A percentile compares a stretch with the other conserved stretches of the same genome.
Evolutionary conservation across 1,140 invertebrate species (phyloP).

Genomic region (Philopotamus ludificatus): DNA sequence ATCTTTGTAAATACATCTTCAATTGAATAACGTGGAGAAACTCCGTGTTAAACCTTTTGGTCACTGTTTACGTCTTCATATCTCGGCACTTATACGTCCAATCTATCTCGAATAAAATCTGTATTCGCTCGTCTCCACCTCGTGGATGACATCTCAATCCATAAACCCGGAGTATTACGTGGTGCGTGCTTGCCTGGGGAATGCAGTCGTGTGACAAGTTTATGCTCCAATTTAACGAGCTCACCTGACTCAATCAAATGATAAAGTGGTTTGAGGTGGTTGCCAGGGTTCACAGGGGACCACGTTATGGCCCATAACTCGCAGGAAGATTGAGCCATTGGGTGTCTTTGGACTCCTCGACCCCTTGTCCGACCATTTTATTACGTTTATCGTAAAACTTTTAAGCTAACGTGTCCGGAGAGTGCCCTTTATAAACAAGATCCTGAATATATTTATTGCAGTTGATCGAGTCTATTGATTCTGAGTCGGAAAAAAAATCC

Average conservation of each 20-base stretch:
- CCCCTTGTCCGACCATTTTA: constrained; percentile 34
- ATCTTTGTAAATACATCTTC: too few relatives aligned
- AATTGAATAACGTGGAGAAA: too few relatives aligned
- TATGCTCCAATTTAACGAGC: constrained; percentile 10
- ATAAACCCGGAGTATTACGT: too few relatives aligned
- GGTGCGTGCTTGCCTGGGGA: too few relatives aligned
- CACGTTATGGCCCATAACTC: constrained; percentile 29
- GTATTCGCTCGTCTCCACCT: too few relatives aligned
- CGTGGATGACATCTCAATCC: too few relatives aligned
- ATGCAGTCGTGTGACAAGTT: background rate
- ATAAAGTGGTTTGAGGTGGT: background rate
- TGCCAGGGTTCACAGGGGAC: background rate
- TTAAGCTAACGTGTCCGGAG: background rate
- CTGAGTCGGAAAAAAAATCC: too few relatives aligned
- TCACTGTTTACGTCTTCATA: too few relatives aligned
- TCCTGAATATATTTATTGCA: background rate
- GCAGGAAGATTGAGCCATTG: constrained; percentile 25
- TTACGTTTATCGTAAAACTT: constrained; percentile 29
- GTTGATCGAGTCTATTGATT: background rate
- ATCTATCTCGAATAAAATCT: too few relatives aligned
- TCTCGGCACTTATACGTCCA: too few relatives aligned
- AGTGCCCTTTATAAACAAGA: background rate
- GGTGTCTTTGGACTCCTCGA: constrained; percentile 25
- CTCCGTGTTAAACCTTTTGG: too few relatives aligned
- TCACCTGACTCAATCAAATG: background rate